These are phyloP conservation scores for Gortyna flavago DNA, from an alignment of 2,888 invertebrate genomes.

Conservation along the genomic window DNA sequence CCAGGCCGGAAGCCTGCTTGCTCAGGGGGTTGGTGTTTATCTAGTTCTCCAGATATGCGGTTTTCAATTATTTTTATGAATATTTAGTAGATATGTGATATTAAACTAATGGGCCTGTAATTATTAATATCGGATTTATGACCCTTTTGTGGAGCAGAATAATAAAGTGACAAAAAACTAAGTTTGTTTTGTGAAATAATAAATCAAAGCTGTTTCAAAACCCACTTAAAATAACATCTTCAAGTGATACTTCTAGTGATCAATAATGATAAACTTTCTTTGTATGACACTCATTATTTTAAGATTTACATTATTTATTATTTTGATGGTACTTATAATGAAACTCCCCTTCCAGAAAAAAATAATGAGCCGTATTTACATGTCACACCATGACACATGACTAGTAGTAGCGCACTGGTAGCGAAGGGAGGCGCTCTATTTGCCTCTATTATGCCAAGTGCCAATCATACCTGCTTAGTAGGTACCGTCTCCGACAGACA, in stretches of 20 bases:
- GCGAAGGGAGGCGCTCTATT: slow-evolving; percentile 67
- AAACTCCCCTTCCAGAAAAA: not conserved
- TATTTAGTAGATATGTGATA: no score
- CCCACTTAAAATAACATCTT: not conserved
- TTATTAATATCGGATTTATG: no score
- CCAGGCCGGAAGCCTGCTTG: no score
- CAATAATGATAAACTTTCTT: no score
- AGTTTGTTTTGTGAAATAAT: not conserved
- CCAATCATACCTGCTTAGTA: slow-evolving; percentile 74
- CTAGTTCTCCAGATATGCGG: no score
- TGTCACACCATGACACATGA: slow-evolving; percentile 25
- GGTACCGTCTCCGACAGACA: no score
- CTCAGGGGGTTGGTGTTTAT: no score
- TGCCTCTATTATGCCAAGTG: slow-evolving; percentile 75
- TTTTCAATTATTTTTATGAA: no score
- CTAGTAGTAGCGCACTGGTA: slow-evolving; percentile 8
- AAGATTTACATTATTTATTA: not conserved
- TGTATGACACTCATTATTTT: not conserved
- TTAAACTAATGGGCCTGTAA: no score
- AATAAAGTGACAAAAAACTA: no score
- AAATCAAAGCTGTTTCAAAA: not conserved
- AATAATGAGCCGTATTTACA: slow-evolving; percentile 19
- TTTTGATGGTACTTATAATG: not conserved
- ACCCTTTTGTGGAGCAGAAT: no score
- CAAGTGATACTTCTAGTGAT: not conserved